Percentiles rank a stretch among this genome's conserved stretches.
These are phyloP conservation scores for Megaptera novaeangliae DNA, from an alignment of 2,113 vertebrate species.

Conservation along the genomic window DNA sequence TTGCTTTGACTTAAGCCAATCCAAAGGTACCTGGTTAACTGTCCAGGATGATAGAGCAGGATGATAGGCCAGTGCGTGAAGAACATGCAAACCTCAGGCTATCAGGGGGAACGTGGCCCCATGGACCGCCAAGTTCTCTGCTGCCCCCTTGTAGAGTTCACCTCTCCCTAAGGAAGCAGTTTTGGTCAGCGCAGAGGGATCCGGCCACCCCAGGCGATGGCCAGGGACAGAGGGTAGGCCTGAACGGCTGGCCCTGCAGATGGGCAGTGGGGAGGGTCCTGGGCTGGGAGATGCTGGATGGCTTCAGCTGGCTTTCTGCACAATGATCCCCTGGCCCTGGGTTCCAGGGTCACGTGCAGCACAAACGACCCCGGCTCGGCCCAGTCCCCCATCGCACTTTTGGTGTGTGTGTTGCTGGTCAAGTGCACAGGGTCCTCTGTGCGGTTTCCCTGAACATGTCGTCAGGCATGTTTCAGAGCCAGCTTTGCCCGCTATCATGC, in stretches of 20 bases:
- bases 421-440: slow-evolving; percentile 64
- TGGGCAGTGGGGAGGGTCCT: background rate
- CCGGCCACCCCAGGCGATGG: background rate
- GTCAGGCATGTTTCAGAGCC: slow-evolving; percentile 67
- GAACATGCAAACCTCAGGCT: background rate
- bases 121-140: background rate
- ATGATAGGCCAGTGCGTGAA: background rate
- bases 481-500: background rate
- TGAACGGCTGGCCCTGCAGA: no score
- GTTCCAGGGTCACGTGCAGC: background rate
- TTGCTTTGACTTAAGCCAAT: background rate
- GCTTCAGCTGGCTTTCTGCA: background rate
- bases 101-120: no score
- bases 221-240: background rate
- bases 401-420: slow-evolving; percentile 56
- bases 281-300: background rate
- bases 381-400: background rate
- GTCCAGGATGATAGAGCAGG: no score
- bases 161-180: background rate
- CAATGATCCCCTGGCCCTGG: no score
- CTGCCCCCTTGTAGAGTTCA: background rate
- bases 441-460: slow-evolving; percentile 68
- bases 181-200: background rate
- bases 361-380: background rate
- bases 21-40: background rate